A percentile compares a stretch with the other conserved stretches of the same genome.
phyloP scores from a whole-genome alignment of 2,888 invertebrate genomes.

The Odontothrips loti region DNA sequence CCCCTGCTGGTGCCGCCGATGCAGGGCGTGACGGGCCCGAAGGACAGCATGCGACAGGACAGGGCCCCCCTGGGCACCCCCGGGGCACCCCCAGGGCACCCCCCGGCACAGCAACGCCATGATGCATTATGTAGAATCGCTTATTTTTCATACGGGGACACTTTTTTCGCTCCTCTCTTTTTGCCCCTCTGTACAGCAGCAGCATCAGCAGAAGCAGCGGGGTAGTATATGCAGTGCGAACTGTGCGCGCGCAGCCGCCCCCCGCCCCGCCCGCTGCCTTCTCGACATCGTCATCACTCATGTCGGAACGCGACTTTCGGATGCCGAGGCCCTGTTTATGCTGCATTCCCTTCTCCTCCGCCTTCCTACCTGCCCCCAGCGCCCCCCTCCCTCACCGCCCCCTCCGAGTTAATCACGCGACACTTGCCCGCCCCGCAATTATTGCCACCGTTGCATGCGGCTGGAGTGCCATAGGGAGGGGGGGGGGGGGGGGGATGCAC shows the following conservation, averaged over 20 bases:
- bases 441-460: background rate
- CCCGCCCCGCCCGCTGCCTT: background rate
- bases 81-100: background rate
- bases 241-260: background rate
- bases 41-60: too few species aligned
- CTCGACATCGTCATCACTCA: background rate
- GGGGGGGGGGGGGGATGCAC: background rate
- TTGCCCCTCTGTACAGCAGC: too few species aligned
- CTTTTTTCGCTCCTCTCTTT: background rate
- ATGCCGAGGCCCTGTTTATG: background rate
- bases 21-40: too few species aligned
- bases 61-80: background rate
- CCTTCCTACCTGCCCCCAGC: background rate
- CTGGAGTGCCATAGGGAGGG: background rate
- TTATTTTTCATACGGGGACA: constrained; percentile 23
- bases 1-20: too few species aligned
- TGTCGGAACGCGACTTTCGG: too few species aligned
- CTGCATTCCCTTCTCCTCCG: background rate
- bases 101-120: background rate
- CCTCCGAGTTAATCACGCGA: background rate
- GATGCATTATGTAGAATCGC: constrained; percentile 24
- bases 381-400: background rate
- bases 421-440: background rate
- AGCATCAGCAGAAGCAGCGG: background rate
- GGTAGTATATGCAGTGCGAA: background rate